Conservation (phyloP, 1,140 invertebrate genomes). For the Nymphalis io region DNA sequence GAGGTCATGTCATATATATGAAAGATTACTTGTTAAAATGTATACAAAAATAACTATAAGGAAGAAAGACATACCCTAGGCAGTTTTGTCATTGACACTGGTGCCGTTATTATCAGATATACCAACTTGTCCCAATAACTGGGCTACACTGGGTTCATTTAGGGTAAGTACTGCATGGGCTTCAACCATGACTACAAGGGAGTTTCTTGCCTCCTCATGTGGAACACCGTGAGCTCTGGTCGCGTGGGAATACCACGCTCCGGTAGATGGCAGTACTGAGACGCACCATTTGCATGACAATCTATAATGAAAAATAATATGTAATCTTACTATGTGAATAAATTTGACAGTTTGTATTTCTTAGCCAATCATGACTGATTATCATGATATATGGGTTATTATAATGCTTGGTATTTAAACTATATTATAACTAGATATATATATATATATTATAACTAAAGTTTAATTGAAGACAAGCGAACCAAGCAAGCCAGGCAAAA, state of each 20-base stretch:
- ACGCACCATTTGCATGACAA: constrained; percentile 83
- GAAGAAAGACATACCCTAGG: constrained; percentile 26
- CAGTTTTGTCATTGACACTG: constrained; percentile 49
- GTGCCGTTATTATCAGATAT: constrained; percentile 48
- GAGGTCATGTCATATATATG: background rate
- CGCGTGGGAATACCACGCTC: constrained; percentile 83
- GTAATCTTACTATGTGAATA: too few species aligned
- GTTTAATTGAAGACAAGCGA: too few species aligned
- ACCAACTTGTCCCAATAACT: constrained; percentile 66
- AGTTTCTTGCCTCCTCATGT: constrained; percentile 82
- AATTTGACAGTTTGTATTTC: too few species aligned
- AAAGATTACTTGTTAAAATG: background rate
- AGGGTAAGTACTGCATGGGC: constrained; percentile 83
- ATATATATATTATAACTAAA: too few species aligned
- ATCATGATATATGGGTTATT: too few species aligned
- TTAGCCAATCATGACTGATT: too few species aligned
- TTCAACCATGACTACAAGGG: constrained; percentile 83
- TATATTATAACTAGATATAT: too few species aligned
- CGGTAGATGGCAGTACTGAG: constrained; percentile 80
- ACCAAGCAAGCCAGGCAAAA: too few species aligned
- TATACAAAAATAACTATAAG: background rate
- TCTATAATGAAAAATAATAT: constrained; percentile 52
- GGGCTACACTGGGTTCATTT: constrained; percentile 69
- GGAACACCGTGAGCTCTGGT: constrained; percentile 81
- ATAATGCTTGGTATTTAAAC: too few species aligned